Percentiles rank a stretch among this genome's conserved stretches.
These are phyloP conservation scores for Proteles cristata DNA, from an alignment of 2,113 vertebrate species.

Conservation along the genomic window DNA sequence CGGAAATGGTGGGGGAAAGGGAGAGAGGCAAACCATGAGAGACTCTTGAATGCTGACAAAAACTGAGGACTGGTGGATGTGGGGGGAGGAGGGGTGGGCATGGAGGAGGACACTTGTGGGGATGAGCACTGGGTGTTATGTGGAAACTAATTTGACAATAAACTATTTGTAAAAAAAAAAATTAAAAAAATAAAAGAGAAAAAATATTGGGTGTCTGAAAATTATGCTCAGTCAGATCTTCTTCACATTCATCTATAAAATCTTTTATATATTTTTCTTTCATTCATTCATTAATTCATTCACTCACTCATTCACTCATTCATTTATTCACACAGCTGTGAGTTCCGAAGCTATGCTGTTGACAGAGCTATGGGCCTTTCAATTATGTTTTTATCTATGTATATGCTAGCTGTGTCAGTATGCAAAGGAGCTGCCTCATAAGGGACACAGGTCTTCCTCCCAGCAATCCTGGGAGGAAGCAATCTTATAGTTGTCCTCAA, in stretches of 20 bases:
- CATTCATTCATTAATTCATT: not conserved
- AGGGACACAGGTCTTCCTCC: not conserved
- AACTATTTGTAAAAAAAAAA: too few species aligned
- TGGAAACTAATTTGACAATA: too few species aligned
- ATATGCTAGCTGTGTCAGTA: not conserved
- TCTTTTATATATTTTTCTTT: not conserved
- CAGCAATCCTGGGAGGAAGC: not conserved
- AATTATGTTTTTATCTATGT: not conserved
- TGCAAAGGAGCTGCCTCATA: not conserved
- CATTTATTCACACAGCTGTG: not conserved
- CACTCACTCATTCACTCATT: not conserved
- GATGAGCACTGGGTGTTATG: too few species aligned
- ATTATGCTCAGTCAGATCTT: not conserved
- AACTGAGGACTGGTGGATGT: too few species aligned
- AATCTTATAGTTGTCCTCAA: not conserved
- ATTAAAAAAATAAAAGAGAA: not conserved
- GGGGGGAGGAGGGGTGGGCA: too few species aligned
- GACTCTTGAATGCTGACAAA: too few species aligned
- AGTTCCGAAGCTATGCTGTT: not conserved
- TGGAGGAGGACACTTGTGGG: too few species aligned
- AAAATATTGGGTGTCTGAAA: not conserved
- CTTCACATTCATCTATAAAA: not conserved
- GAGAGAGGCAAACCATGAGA: too few species aligned
- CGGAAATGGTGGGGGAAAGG: too few species aligned
- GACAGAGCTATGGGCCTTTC: not conserved